Evolutionary conservation across 2,888 invertebrate species (phyloP).

Genomic region (Drosophila crucigera): DNA sequence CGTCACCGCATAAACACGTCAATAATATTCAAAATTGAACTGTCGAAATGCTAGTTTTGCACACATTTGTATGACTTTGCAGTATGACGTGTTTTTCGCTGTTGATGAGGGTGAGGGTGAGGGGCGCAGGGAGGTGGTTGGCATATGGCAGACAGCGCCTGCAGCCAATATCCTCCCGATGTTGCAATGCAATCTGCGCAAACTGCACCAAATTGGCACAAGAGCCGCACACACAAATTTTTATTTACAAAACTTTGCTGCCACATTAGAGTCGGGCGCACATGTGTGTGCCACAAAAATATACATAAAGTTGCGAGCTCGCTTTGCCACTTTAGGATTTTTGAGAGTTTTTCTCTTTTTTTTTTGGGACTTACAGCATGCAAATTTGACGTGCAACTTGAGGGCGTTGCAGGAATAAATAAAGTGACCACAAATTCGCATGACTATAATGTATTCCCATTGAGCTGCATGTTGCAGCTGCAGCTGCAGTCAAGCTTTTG

Average conservation of each 20-base stretch:
- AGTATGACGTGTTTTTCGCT: not conserved
- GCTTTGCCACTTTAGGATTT: not conserved
- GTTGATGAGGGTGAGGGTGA: not conserved
- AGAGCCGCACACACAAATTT: slow-evolving; percentile 21
- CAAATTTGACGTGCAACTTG: slow-evolving; percentile 20
- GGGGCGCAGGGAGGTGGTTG: not conserved
- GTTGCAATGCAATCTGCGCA: slow-evolving; percentile 65
- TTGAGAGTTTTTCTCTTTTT: not conserved
- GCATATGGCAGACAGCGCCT: slow-evolving; percentile 10
- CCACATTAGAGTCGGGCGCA: slow-evolving; percentile 28
- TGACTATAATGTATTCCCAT: slow-evolving; percentile 4
- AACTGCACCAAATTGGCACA: slow-evolving; percentile 57
- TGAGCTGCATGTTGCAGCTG: slow-evolving; percentile 4
- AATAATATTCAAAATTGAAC: slow-evolving; percentile 77
- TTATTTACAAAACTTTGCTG: slow-evolving; percentile 64
- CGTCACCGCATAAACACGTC: slow-evolving; percentile 62
- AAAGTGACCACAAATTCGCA: slow-evolving; percentile 21
- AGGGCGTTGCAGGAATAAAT: slow-evolving; percentile 2
- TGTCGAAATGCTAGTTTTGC: slow-evolving; percentile 78
- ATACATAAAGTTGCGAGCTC: not conserved
- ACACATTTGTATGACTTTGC: slow-evolving; percentile 70
- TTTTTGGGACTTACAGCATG: not conserved
- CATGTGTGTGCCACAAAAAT: slow-evolving; percentile 8
- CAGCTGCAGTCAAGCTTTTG: not conserved
- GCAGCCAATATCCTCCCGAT: slow-evolving; percentile 13